Base-by-base conservation (phyloP, 2,888 invertebrate genomes). In the Peribatodes rhomboidaria region DNA sequence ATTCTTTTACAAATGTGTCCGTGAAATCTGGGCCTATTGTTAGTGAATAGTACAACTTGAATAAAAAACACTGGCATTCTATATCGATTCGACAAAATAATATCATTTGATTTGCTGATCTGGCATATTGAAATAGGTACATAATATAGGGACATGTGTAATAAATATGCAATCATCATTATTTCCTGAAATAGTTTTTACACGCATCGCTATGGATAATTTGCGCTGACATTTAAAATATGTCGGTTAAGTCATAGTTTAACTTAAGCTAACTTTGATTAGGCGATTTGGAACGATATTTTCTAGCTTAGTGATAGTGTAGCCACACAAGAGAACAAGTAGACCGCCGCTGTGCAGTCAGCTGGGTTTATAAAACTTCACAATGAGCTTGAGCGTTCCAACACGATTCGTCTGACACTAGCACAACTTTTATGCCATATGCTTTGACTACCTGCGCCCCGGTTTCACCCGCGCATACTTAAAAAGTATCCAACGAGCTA, bases 181-280 rank as follows among this genome's bases (percentile, higher is more conserved):
- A 60, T 54, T 46, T 60, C 60, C 60, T 61, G 61, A 61, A 60
- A 47, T 20, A n/a, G 11, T 54, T 47, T 54, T 61, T 61, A 37
- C 27, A 37, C 22, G n/a, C 16, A 18, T 47, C 14, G 14, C 22
- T n/a, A 13, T 16, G 16, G 50, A 11, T 47, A n/a, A 47, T 54
- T 61, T 54, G 18, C n/a, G 6, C 31, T 54, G 54, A 41, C 61
- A 61, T 61, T 61, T 54, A 41, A 16, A 56, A 37, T 27, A 20
- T 35, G 33, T 35, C 8, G 14, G 44, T 44, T 16, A 44, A 55
- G 31, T 44, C 33, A 22, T 56, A 22, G 16, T 31, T 16, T 14
- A 39, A 39, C 16, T 20, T 8, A 18, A 39, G 44, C 9, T 44
- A 8, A 11, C 18, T 1, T 44, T 10, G 20, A 11, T 44, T 20